Conservation (phyloP, 2,888 invertebrate genomes). For the Disparrhopalites patrizii region DNA sequence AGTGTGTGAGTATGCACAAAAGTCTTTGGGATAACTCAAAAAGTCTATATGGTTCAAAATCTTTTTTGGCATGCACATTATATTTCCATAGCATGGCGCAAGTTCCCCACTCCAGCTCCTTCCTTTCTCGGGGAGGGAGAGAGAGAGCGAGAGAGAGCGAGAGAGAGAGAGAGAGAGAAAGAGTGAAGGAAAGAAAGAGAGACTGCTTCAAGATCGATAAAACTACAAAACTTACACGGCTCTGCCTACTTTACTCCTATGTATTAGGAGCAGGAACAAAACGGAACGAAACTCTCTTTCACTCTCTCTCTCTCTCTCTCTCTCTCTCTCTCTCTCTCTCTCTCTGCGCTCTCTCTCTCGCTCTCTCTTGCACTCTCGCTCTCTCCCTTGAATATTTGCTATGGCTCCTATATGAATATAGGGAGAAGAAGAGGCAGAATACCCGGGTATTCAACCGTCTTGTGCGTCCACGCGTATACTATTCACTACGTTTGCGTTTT, state of each 20-base stretch:
- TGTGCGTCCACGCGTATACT: constrained; percentile 22
- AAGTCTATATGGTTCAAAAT: constrained; percentile 9
- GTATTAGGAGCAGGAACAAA: too few relatives aligned
- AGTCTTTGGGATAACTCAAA: constrained; percentile 3
- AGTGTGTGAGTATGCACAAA: not conserved
- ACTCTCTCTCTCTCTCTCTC: not conserved
- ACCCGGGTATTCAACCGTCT: constrained; percentile 23
- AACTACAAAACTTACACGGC: constrained; percentile 15
- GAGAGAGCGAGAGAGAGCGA: too few relatives aligned
- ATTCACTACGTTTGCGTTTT: constrained; percentile 29
- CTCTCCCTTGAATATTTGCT: not conserved
- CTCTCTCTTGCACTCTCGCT: not conserved
- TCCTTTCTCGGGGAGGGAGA: too few relatives aligned
- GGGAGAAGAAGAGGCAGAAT: not conserved
- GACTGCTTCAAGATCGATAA: constrained; percentile 17
- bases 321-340: not conserved
- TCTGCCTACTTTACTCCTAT: not conserved
- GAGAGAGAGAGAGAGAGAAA: too few relatives aligned
- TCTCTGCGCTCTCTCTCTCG: not conserved
- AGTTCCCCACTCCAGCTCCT: constrained; percentile 11
- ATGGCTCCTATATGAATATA: not conserved
- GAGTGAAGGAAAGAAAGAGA: too few relatives aligned
- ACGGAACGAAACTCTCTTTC: too few relatives aligned
- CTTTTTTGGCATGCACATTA: not conserved
- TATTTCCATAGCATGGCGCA: constrained; percentile 15